Percentiles rank a stretch among this genome's conserved stretches.
Conservation (phyloP, 2,888 invertebrate genomes). For the Drosophila kambysellisi region DNA sequence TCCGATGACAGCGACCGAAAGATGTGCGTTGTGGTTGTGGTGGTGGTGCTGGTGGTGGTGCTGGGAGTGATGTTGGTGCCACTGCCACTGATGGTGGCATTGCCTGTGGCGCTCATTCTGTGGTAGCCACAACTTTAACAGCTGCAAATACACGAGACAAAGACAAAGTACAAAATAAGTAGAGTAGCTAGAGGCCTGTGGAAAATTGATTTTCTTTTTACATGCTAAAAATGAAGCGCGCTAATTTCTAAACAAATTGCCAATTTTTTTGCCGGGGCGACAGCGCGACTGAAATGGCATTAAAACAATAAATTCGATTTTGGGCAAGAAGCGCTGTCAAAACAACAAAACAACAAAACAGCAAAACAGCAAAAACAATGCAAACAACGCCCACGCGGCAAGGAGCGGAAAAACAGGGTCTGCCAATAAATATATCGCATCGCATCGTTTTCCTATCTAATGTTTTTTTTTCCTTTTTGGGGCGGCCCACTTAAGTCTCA, state of each 20-base stretch:
- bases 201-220: constrained; percentile 75
- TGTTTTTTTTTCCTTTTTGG: constrained; percentile 62
- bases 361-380: constrained; percentile 22
- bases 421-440: constrained; percentile 70
- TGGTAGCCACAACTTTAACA: constrained; percentile 25
- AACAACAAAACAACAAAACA: constrained; percentile 13
- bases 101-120: constrained; percentile 65
- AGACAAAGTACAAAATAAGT: background rate
- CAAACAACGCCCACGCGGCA: constrained; percentile 44
- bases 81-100: constrained; percentile 19
- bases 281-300: constrained; percentile 70
- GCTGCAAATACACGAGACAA: constrained; percentile 20
- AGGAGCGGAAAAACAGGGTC: constrained; percentile 30
- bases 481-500: constrained; percentile 74
- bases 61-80: constrained; percentile 25
- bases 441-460: constrained; percentile 22
- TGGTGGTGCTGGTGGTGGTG: background rate
- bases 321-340: constrained; percentile 44
- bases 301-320: constrained; percentile 81
- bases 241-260: constrained; percentile 80
- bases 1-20: constrained; percentile 89
- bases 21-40: constrained; percentile 83
- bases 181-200: constrained; percentile 12
- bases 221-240: constrained; percentile 64
- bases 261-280: constrained; percentile 50